Base-by-base conservation (phyloP, 2,888 invertebrate species). In the Pheosia tremula region DNA sequence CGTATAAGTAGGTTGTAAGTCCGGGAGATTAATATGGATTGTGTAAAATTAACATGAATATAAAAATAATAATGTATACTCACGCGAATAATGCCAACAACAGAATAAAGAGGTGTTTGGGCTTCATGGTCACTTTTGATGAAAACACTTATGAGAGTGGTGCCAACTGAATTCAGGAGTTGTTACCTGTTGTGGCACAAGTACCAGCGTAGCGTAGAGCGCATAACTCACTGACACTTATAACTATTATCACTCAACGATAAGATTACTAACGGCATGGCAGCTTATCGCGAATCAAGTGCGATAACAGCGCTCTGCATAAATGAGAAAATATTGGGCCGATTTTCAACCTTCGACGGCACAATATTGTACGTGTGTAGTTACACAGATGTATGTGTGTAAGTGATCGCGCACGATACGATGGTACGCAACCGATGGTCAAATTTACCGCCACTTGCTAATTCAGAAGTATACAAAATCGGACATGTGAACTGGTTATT, bases 221-320 rank as follows among this genome's bases (percentile, higher is more conserved):
- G 79, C 89, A 89, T 87, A 89, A 86, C 93, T 93, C 89, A 93
- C 93, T 93, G 91, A 91, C 90, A 91, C 92, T 91, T 91, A 90
- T 88, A 90, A 89, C 90, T 88, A 87, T 89, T 93, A 93, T 93
- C 93, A 91, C 86, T 88, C 84, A 85, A 84, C 88, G 93, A 93
- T 93, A 93, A 93, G 91, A 92, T 90, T 90, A 89, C 87, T 80
- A 78, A 82, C 86, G 85, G 88, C 87, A 90, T 89, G 84, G 87
- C 84, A 84, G 86, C 90, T 93, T 93, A 93, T 93, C 92, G 81
- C 87, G 88, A 91, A 90, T 91, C 91, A 88, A 86, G 82, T 75
- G 80, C 78, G 91, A 92, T 93, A 91, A 90, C 87, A 82, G 78
- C 74, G 76, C 77, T 84, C 85, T 83, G 88, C 85, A 87, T 83